Evolutionary conservation across 2,888 invertebrate genomes (phyloP), one percentile per base, ranked within the genome.

Genomic region (Cotesia congregata): DNA sequence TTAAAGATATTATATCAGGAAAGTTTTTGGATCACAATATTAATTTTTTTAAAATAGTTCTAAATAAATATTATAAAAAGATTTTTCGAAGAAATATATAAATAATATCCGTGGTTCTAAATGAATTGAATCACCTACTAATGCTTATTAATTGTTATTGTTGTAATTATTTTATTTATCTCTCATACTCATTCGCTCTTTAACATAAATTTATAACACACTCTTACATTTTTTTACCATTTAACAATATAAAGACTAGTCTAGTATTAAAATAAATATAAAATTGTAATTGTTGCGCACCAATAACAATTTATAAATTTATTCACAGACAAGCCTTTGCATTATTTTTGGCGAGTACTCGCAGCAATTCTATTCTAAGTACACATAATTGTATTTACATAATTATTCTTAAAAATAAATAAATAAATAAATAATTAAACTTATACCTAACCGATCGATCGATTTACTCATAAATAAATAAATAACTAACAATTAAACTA

Each of bases 121-220:
- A 30, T 30, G 30, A 30, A 30, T 30, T 30, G 3, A 30, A 30
- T 30, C 30, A 30, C 30, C 3, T 30, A 30, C 30, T 30, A 30
- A 30, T 30, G 30, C 30, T 30, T 3, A 30, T 30, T 30, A 30
- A 30, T 30, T 30, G 30, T 30, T 2, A 30, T 30, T 30, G 30
- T 30, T 30, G 3, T 30, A 30, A 30, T 30, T 30, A 50, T 50
- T 50, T 50, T 12, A 5, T 62, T 62, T 17, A 17, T 62, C 20
- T 62, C 20, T 62, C 15, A 15, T 62, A 62, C 20, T 62, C 6
- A 20, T 50, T 50, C 7, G 50, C 15, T 12, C n/a, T 12, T 59
- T 59, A n/a, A 62, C 62, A 62, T n/a, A 62, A 62, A 62, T 62
- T n/a, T 62, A n/a, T 62, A 17, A 20, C 62, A 62, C 15, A n/a